phyloP scores from a whole-genome alignment of 1,140 invertebrate genomes.

The Ylistrum balloti region DNA sequence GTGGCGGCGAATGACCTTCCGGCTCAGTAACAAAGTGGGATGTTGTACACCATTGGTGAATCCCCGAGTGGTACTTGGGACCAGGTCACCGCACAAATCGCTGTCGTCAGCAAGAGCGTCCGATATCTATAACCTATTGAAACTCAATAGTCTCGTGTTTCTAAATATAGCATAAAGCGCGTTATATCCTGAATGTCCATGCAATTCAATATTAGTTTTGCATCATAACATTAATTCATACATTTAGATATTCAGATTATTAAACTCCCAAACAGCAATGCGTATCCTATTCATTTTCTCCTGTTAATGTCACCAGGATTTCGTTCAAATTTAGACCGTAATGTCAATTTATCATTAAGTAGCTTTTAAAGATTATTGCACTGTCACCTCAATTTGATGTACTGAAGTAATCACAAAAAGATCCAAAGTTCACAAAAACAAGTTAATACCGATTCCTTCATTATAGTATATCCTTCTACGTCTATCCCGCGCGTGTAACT shows the following conservation, averaged over 20 bases:
- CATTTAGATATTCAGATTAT: no score
- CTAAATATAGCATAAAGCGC: neutral
- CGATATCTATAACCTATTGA: neutral
- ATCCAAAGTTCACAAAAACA: neutral
- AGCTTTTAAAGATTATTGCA: no score
- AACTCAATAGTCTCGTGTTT: neutral
- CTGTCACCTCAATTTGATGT: no score
- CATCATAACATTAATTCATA: no score
- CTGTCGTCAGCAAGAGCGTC: neutral
- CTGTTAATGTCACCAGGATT: no score
- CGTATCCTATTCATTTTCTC: no score
- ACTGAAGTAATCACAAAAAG: no score
- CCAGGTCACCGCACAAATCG: neutral
- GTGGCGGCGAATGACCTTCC: neutral
- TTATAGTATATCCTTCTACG: neutral
- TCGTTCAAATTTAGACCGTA: no score
- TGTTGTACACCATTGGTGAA: neutral
- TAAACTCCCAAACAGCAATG: no score
- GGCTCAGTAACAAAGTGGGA: neutral
- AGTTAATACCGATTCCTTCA: neutral
- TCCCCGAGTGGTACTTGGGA: neutral
- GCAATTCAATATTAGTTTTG: no score
- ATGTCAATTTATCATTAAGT: no score
- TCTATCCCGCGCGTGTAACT: neutral
- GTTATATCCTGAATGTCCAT: no score